Percentiles rank a stretch among this genome's conserved stretches.
Conservation (phyloP, 1,140 invertebrate genomes). For the Brachionus rotundiformis region DNA sequence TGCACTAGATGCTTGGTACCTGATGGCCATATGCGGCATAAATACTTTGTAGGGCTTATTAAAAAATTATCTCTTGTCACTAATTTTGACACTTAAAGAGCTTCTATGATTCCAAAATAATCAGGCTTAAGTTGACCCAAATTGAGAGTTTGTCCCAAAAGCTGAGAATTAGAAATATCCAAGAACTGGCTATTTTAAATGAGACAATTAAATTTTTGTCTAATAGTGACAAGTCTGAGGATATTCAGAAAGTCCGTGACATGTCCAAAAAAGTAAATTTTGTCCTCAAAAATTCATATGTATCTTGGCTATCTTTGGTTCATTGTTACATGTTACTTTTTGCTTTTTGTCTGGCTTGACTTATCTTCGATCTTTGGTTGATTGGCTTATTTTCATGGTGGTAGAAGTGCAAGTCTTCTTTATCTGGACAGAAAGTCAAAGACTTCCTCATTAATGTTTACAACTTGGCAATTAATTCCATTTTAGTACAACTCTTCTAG, state of each 20-base stretch:
- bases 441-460: no score
- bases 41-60: neutral
- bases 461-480: no score
- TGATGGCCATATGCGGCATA: neutral
- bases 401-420: no score
- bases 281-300: no score
- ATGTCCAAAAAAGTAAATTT: neutral
- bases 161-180: neutral
- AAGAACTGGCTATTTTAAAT: neutral
- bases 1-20: neutral
- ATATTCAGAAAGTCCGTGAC: neutral
- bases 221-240: neutral
- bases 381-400: no score
- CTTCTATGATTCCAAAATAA: neutral
- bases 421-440: no score
- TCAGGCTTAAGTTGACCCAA: neutral
- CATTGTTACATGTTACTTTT: no score
- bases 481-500: no score
- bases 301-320: no score
- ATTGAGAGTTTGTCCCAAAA: neutral
- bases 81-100: neutral
- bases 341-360: no score
- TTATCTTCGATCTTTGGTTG: no score
- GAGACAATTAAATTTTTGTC: neutral
- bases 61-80: no score